These are phyloP conservation scores for Penaeus monodon DNA, from an alignment of 2,888 invertebrate genomes.

Conservation along the genomic window DNA sequence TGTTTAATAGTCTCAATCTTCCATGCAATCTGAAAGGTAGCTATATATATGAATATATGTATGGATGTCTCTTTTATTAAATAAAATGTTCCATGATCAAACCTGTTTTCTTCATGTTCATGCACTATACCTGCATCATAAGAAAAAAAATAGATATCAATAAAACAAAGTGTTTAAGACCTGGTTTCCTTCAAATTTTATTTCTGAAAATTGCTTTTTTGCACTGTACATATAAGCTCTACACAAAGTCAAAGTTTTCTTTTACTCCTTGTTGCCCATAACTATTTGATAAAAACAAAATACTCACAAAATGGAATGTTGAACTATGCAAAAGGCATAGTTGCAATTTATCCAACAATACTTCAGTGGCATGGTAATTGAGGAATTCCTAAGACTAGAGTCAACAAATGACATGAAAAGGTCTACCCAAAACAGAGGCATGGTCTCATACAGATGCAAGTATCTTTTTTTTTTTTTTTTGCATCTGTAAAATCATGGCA, in stretches of 20 bases:
- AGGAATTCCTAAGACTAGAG: no score
- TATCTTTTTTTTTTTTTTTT: no score
- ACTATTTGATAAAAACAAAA: no score
- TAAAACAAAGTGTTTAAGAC: not conserved
- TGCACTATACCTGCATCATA: no score
- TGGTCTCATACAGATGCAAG: no score
- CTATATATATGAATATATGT: not conserved
- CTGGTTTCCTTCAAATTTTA: conserved; percentile 11
- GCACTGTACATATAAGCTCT: conserved; percentile 25
- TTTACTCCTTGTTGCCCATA: no score
- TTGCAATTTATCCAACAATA: conserved; percentile 14
- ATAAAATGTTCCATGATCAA: not conserved
- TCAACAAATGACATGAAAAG: no score
- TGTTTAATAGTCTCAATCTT: conserved; percentile 14
- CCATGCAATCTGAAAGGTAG: conserved; percentile 14
- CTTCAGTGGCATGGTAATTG: not conserved
- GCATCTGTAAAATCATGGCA: no score
- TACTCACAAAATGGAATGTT: conserved; percentile 8
- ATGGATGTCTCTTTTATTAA: conserved; percentile 1
- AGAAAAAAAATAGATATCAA: not conserved
- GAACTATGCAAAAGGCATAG: conserved; percentile 16
- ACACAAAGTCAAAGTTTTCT: conserved; percentile 2
- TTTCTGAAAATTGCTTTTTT: conserved; percentile 36
- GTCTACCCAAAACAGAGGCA: no score
- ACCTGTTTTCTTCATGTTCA: not conserved